Conservation (phyloP, 2,888 invertebrate genomes). For the Apamea anceps region DNA sequence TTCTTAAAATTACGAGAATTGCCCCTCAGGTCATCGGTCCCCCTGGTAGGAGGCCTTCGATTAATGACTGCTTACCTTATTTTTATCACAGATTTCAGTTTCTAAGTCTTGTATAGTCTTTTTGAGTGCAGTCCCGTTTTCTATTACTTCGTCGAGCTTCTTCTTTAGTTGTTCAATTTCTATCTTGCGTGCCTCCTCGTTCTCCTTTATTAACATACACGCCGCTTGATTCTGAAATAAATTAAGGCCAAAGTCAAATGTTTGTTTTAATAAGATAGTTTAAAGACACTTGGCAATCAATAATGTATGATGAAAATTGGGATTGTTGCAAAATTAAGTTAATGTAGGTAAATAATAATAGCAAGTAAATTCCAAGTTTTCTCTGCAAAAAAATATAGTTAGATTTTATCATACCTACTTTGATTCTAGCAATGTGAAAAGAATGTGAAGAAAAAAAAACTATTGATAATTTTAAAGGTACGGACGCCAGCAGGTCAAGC, state of each 20-base stretch:
- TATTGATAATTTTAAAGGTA: too few species aligned
- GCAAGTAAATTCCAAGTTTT: background rate
- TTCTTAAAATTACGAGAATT: too few species aligned
- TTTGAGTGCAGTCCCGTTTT: constrained; percentile 84
- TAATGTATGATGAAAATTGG: background rate
- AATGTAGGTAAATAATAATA: background rate
- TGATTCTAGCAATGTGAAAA: too few species aligned
- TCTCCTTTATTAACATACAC: constrained; percentile 87
- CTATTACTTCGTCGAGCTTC: constrained; percentile 84
- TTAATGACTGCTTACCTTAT: constrained; percentile 84
- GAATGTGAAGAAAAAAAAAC: too few species aligned
- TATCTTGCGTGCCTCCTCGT: constrained; percentile 76
- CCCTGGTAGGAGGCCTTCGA: background rate
- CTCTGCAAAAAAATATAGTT: background rate
- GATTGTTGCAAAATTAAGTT: background rate
- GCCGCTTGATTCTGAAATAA: constrained; percentile 84
- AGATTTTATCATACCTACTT: too few species aligned
- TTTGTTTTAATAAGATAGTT: background rate
- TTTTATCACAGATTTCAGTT: constrained; percentile 91
- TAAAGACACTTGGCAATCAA: background rate
- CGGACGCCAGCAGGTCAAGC: too few species aligned
- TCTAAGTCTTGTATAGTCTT: constrained; percentile 88
- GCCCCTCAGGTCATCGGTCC: background rate
- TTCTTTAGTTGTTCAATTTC: constrained; percentile 83
- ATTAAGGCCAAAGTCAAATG: background rate